Percentiles rank a stretch among this genome's conserved stretches.
Conservation (phyloP, 2,113 vertebrate genomes). For the Lagopus leucura region DNA sequence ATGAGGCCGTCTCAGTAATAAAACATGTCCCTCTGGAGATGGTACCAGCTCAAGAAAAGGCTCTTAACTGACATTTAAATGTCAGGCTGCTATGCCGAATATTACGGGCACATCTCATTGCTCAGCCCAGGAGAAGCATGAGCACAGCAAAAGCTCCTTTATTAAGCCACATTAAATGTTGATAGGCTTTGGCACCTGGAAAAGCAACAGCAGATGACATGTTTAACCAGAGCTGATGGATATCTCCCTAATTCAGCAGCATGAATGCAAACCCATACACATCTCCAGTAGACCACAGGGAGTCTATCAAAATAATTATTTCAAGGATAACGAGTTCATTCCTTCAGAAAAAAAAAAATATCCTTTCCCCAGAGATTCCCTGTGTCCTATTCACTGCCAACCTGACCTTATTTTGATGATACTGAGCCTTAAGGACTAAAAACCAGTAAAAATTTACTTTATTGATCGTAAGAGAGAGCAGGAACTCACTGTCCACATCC, state of each 20-base stretch:
- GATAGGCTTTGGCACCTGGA: conserved; percentile 49
- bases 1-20: neutral
- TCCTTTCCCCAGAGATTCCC: neutral
- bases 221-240: neutral
- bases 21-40: neutral
- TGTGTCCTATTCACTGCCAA: neutral
- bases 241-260: neutral
- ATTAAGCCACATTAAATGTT: conserved; percentile 55
- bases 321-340: neutral
- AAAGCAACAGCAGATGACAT: neutral
- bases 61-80: conserved; percentile 78
- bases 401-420: neutral
- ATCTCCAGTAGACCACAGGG: neutral
- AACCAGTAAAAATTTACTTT: neutral
- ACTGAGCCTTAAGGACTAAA: neutral
- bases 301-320: conserved; percentile 17
- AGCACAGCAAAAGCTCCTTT: conserved; percentile 56
- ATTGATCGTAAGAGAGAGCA: neutral
- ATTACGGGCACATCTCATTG: conserved; percentile 47
- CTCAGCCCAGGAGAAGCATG: conserved; percentile 41
- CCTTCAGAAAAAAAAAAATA: neutral
- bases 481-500: neutral
- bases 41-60: conserved; percentile 44
- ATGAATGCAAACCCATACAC: neutral
- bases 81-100: conserved; percentile 64